Base-by-base conservation (phyloP, 2,113 vertebrate species). In the Bubo scandiacus region DNA sequence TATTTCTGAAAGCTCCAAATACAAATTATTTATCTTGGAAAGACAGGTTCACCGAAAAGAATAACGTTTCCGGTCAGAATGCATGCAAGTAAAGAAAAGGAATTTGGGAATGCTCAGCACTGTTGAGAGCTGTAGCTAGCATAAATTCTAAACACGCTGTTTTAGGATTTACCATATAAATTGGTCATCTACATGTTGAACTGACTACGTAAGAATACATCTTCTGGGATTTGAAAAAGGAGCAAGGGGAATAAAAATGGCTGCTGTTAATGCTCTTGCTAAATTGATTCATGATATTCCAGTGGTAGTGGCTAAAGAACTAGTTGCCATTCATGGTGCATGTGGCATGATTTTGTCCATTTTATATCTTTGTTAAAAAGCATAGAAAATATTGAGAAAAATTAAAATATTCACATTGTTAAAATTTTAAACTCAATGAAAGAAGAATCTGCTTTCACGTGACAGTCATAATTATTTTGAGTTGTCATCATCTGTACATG, bases 181-280 rank as follows among this genome's bases (percentile, higher is more conserved):
- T 66, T 90, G 66, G 66, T 82, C 85, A 92, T 88, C 92, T 93
- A 59, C 52, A n/a, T 79, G 38, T 92, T 94, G 77, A 86, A 79
- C 25, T 42, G 55, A 67, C 47, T 77, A 62, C 15, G 23, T 32
- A 82, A 52, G 55, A 52, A 66, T 72, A 90, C 12, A 3, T 42
- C 70, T 79, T 55, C 32, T 62, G 75, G 74, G 90, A 89, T 49
- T 47, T 91, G 47, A 74, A 93, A 85, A 36, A 86, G 81, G 27
- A 75, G 36, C 32, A 40, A 27, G 21, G 54, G 61, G 43, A 91
- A 84, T 90, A 93, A 87, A 94, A 94, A 45, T 51, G n/a, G 54
- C 38, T 65, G 18, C 15, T 22, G 10, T 72, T 81, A 85, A 43
- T 1, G 1, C 55, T 70, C 58, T 73, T 65, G 54, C 22, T 70